These are phyloP conservation scores for Beris morrisii DNA, from an alignment of 2,888 invertebrate genomes.

Conservation along the genomic window DNA sequence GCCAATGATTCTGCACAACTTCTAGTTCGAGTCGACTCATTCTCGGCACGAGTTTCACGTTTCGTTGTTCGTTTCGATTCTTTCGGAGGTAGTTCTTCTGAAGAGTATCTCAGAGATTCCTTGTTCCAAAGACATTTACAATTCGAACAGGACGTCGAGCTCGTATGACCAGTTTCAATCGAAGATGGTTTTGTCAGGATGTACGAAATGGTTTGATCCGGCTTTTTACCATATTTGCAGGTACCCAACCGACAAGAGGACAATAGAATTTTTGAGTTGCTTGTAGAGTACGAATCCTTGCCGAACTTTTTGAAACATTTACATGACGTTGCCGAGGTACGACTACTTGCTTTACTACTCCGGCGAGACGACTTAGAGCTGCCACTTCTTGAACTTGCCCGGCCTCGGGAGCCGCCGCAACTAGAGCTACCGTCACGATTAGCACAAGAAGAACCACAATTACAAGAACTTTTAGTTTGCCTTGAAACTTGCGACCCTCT, in stretches of 20 bases:
- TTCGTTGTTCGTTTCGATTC: too few species aligned
- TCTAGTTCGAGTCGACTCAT: too few species aligned
- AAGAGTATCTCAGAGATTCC: neutral
- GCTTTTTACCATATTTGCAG: neutral
- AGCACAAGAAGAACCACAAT: neutral
- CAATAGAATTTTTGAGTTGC: neutral
- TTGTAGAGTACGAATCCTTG: neutral
- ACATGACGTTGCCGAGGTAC: neutral
- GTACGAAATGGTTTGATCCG: too few species aligned
- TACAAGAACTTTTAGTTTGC: neutral
- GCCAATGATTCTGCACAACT: too few species aligned
- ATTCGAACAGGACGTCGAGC: constrained; percentile 12
- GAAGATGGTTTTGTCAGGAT: too few species aligned
- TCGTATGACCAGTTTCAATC: neutral
- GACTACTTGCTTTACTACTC: neutral
- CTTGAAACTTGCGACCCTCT: neutral
- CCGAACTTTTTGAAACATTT: neutral
- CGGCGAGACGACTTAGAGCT: neutral
- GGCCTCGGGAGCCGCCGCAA: neutral
- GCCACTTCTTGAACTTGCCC: neutral
- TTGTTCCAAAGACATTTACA: constrained; percentile 1
- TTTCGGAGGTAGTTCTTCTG: too few species aligned
- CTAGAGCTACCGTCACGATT: neutral
- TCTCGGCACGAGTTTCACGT: too few species aligned
- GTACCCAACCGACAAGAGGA: neutral